Evolutionary conservation across 2,113 vertebrate species (phyloP).

Genomic region (Gambusia affinis): DNA sequence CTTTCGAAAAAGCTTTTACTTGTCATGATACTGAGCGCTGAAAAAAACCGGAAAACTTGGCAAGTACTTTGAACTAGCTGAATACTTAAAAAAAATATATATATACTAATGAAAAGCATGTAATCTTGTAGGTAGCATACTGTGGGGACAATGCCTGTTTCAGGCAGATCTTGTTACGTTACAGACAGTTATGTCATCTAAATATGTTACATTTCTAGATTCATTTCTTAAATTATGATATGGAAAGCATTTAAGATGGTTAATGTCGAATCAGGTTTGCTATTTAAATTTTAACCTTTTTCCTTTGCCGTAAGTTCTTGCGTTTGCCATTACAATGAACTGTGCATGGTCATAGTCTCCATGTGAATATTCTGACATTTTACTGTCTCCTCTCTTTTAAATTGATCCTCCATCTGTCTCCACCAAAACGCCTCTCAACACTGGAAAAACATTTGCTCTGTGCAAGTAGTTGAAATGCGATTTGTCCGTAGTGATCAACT

Average conservation of each 20-base stretch:
- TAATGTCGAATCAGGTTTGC: too few relatives aligned
- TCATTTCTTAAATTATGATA: too few relatives aligned
- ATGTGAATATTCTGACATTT: not conserved
- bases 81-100: not conserved
- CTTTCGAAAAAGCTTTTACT: not conserved
- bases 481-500: not conserved
- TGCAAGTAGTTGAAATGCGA: not conserved
- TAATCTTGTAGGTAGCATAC: not conserved
- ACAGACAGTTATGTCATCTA: not conserved
- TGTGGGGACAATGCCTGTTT: not conserved
- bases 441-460: not conserved
- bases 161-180: not conserved
- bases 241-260: too few relatives aligned
- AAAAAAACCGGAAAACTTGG: not conserved
- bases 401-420: not conserved
- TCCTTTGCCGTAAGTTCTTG: too few relatives aligned
- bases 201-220: too few relatives aligned
- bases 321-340: not conserved
- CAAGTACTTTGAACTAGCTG: not conserved
- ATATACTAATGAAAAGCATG: not conserved
- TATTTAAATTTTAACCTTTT: too few relatives aligned
- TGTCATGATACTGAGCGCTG: not conserved
- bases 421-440: not conserved
- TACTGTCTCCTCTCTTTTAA: not conserved
- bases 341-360: not conserved